Evolutionary conservation across 1,140 invertebrate genomes (phyloP).

Genomic region (Temnothorax curvispinosus): DNA sequence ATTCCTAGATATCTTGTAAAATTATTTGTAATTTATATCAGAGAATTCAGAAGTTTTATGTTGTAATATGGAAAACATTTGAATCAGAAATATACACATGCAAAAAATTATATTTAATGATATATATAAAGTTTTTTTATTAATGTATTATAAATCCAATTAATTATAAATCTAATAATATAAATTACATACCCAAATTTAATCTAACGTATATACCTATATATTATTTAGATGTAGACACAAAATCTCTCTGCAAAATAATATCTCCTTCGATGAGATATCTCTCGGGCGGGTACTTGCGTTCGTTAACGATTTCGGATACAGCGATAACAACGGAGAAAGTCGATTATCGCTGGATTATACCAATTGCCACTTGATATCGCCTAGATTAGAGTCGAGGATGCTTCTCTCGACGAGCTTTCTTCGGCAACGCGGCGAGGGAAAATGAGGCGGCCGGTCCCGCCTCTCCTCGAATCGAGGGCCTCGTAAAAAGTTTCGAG

Average conservation of each 20-base stretch:
- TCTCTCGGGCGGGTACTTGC: not conserved
- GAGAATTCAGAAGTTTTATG: too few species aligned
- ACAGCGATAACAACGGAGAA: slow-evolving; percentile 15
- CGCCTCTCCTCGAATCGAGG: slow-evolving; percentile 23
- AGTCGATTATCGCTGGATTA: slow-evolving; percentile 58
- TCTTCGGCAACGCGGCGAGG: not conserved
- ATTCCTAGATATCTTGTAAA: not conserved
- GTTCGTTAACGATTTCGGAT: slow-evolving; percentile 38
- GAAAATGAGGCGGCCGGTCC: slow-evolving; percentile 9
- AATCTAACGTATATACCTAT: too few species aligned
- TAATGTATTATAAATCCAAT: too few species aligned
- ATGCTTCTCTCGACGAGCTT: slow-evolving; percentile 23
- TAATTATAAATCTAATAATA: too few species aligned
- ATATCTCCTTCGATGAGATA: not conserved
- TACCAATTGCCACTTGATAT: slow-evolving; percentile 57
- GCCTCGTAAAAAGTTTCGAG: slow-evolving; percentile 42
- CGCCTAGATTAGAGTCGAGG: slow-evolving; percentile 42
- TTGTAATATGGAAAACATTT: not conserved
- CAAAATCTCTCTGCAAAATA: not conserved
- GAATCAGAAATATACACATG: not conserved
- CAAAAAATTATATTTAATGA: too few species aligned
- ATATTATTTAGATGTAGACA: not conserved
- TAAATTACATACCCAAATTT: too few species aligned
- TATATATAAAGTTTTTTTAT: too few species aligned
- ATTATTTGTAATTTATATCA: not conserved